Conservation (phyloP, 23 tunicate species). For the Aplidium turbinatum region DNA sequence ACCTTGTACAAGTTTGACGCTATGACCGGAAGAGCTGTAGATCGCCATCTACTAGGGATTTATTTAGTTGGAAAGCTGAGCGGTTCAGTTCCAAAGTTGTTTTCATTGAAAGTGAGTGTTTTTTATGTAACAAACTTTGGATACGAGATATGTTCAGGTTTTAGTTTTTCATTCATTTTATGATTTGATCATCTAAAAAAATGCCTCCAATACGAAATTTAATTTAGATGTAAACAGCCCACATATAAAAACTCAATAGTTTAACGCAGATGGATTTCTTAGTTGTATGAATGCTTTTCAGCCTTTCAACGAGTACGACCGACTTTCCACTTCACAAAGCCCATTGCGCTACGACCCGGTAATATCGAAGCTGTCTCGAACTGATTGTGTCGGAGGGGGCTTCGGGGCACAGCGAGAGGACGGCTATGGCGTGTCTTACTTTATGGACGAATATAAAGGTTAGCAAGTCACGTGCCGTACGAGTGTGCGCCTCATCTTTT, state of each 20-base stretch:
- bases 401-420: conserved; percentile 89
- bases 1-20: conserved; percentile 80
- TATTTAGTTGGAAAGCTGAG: conserved; percentile 74
- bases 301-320: conserved; percentile 70
- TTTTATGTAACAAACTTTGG: too few relatives aligned
- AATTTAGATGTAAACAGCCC: too few relatives aligned
- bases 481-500: too few relatives aligned
- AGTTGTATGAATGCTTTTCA: too few relatives aligned
- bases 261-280: too few relatives aligned
- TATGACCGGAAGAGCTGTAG: conserved; percentile 79
- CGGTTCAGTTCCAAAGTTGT: conserved; percentile 65
- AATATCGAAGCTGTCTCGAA: conserved; percentile 27
- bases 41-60: conserved; percentile 83
- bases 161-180: too few relatives aligned
- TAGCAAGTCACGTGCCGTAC: too few relatives aligned
- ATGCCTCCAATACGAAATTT: conserved; percentile 8
- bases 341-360: conserved; percentile 72
- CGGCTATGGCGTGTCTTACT: conserved; percentile 88
- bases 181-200: neutral
- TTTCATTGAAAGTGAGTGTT: conserved; percentile 54
- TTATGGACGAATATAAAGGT: conserved; percentile 71
- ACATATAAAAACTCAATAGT: too few relatives aligned
- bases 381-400: conserved; percentile 79
- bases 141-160: too few relatives aligned
- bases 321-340: conserved; percentile 88